Conservation (phyloP, 1,140 invertebrate genomes). For the Chironomus tepperi region DNA sequence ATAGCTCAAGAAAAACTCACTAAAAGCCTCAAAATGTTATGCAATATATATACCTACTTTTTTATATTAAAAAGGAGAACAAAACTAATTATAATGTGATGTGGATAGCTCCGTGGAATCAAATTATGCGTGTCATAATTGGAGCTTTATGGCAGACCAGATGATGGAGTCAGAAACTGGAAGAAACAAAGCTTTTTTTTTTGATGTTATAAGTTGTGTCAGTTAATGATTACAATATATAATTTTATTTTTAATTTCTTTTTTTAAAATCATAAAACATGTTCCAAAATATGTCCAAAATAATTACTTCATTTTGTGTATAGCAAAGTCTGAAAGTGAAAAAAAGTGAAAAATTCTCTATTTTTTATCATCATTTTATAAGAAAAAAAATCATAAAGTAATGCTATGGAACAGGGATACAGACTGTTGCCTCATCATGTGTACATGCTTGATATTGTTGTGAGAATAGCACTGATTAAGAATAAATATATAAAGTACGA, state of each 20-base stretch:
- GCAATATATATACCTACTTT: neutral
- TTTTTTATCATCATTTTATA: neutral
- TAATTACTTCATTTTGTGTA: neutral
- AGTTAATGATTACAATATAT: neutral
- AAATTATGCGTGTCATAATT: neutral
- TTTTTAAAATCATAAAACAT: too few relatives aligned
- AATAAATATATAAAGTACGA: too few relatives aligned
- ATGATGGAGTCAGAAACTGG: neutral
- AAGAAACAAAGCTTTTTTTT: neutral
- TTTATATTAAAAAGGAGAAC: slow-evolving; percentile 8
- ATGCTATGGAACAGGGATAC: too few relatives aligned
- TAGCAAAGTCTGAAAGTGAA: neutral
- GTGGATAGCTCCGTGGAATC: neutral
- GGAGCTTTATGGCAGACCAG: neutral
- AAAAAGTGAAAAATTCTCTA: neutral
- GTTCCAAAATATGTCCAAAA: too few relatives aligned
- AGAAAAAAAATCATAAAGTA: neutral
- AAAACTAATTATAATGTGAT: neutral
- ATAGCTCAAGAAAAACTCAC: neutral
- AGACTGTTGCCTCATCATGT: too few relatives aligned
- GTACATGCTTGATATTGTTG: too few relatives aligned
- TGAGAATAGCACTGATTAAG: too few relatives aligned
- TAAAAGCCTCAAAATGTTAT: neutral
- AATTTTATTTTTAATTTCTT: slow-evolving; percentile 5
- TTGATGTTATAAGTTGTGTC: slow-evolving; percentile 7